phyloP scores from a whole-genome alignment of 2,888 invertebrate species.

The Napeogenes sylphis region DNA sequence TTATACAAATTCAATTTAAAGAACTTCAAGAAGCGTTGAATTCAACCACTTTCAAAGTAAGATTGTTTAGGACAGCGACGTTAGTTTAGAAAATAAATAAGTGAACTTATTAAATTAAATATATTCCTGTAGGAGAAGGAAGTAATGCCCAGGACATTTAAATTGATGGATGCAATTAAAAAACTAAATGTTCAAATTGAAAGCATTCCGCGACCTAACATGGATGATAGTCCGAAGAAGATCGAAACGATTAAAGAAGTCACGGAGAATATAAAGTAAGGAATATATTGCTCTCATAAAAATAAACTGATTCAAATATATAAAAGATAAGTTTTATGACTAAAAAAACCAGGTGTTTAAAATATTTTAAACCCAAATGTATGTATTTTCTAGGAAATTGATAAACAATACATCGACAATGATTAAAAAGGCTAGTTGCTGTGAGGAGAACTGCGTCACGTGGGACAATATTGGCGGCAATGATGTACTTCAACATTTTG shows the following conservation, averaged over 20 bases:
- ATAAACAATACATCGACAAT: slow-evolving; percentile 48
- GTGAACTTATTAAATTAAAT: not conserved
- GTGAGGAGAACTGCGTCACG: slow-evolving; percentile 47
- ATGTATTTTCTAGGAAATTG: slow-evolving; percentile 40
- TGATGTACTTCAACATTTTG: slow-evolving; percentile 51
- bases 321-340: no score
- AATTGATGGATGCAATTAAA: slow-evolving; percentile 26
- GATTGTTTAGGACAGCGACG: not conserved
- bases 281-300: not conserved
- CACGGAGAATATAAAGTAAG: slow-evolving; percentile 29
- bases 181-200: slow-evolving; percentile 24
- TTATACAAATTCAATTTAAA: slow-evolving; percentile 21
- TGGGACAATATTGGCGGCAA: slow-evolving; percentile 54
- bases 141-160: slow-evolving; percentile 21
- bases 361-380: not conserved
- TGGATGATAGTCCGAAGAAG: slow-evolving; percentile 17
- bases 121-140: slow-evolving; percentile 20
- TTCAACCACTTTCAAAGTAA: slow-evolving; percentile 15
- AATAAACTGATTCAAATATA: no score
- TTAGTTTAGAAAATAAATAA: no score
- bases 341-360: no score
- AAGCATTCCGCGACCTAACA: slow-evolving; percentile 16
- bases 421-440: slow-evolving; percentile 45
- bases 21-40: slow-evolving; percentile 22
- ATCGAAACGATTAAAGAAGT: slow-evolving; percentile 24